phyloP scores from a whole-genome alignment of 2,888 invertebrate species.

The Entomobrya proxima region DNA sequence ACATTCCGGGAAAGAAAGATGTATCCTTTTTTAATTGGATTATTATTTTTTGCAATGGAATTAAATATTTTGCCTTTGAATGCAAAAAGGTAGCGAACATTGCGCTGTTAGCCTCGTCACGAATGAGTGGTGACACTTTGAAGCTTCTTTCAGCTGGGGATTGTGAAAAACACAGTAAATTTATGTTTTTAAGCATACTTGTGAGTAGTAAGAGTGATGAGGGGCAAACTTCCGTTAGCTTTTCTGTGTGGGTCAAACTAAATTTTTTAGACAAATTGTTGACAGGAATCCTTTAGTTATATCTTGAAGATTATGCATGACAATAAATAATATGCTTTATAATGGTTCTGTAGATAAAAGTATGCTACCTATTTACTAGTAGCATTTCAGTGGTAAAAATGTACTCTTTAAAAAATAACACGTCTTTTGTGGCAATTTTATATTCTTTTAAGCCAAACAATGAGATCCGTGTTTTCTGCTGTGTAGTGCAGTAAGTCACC shows the following conservation, averaged over 20 bases:
- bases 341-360: not conserved
- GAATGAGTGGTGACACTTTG: no score
- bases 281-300: slow-evolving; percentile 32
- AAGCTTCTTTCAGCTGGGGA: no score
- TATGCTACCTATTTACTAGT: slow-evolving; percentile 11
- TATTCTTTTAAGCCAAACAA: not conserved
- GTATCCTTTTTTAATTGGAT: slow-evolving; percentile 8
- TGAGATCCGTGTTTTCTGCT: slow-evolving; percentile 12
- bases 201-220: slow-evolving; percentile 31
- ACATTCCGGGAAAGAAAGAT: not conserved
- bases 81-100: no score
- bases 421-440: not conserved
- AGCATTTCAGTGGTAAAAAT: not conserved
- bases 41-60: not conserved
- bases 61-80: no score
- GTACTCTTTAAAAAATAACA: no score
- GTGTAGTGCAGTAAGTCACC: slow-evolving; percentile 30
- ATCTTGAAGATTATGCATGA: slow-evolving; percentile 15
- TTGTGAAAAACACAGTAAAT: no score
- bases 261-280: slow-evolving; percentile 40
- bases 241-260: slow-evolving; percentile 26
- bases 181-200: not conserved
- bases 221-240: slow-evolving; percentile 40
- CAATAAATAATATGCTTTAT: not conserved
- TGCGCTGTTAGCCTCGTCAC: no score